Evolutionary conservation across 2,797 vertebrate genomes (phyloP).

Genomic region (Crypturellus tataupa): DNA sequence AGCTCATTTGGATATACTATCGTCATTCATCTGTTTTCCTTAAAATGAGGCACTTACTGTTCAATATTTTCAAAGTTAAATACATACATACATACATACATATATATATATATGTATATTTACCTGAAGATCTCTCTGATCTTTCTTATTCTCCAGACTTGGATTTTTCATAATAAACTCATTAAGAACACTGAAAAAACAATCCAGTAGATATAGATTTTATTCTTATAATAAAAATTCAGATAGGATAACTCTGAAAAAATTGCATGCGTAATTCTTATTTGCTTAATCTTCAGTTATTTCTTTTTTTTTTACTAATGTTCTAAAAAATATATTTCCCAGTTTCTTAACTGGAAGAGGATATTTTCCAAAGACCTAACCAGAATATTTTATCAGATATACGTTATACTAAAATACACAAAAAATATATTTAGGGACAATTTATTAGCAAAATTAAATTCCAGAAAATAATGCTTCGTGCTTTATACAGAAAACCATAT

Average conservation of each 20-base stretch:
- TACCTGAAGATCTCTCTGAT: slow-evolving; percentile 98
- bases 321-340: neutral
- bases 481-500: neutral
- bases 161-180: slow-evolving; percentile 99
- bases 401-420: neutral
- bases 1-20: neutral
- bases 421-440: neutral
- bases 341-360: neutral
- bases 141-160: slow-evolving; percentile 97
- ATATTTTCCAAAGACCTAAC: neutral
- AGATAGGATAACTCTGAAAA: neutral
- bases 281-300: neutral
- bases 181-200: slow-evolving; percentile 88
- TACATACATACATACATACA: neutral
- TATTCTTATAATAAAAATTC: neutral
- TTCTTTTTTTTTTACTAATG: neutral
- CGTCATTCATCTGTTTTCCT: neutral
- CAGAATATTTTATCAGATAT: neutral
- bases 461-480: neutral
- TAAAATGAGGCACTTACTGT: neutral
- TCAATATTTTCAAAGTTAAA: neutral
- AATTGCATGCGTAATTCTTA: neutral
- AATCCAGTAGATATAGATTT: neutral
- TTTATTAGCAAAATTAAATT: neutral
- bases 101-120: neutral